Conservation (phyloP, 2,797 vertebrate genomes). For the Catamblyrhynchus diadema region DNA sequence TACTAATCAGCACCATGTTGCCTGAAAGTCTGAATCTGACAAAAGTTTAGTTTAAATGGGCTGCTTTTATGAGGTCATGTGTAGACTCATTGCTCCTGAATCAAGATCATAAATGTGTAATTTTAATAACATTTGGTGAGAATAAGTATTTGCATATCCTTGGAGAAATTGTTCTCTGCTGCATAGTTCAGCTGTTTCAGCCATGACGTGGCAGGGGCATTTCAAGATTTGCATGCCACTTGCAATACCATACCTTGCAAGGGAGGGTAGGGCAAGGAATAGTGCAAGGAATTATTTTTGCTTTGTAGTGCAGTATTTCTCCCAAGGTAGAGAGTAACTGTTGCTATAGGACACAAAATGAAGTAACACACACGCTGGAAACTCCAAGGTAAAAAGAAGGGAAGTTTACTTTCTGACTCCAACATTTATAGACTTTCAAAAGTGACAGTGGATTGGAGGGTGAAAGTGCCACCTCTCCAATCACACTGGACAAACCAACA, state of each 20-base stretch:
- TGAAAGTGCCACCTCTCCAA: neutral
- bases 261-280: neutral
- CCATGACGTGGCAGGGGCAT: neutral
- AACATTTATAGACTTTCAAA: neutral
- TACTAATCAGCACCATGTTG: slow-evolving; percentile 52
- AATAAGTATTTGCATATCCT: slow-evolving; percentile 26
- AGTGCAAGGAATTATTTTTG: neutral
- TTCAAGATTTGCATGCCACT: neutral
- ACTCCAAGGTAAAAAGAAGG: neutral
- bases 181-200: neutral
- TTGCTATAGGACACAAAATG: neutral
- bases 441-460: neutral
- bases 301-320: neutral
- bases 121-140: slow-evolving; percentile 22
- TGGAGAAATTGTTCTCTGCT: neutral
- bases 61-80: slow-evolving; percentile 54
- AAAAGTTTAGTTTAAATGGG: slow-evolving; percentile 49
- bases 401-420: neutral
- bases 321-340: neutral
- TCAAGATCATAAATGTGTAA: slow-evolving; percentile 29
- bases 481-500: neutral
- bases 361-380: accelerated
- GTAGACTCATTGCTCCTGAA: slow-evolving; percentile 46
- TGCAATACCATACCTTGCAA: neutral
- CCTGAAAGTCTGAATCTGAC: slow-evolving; percentile 61